Percentiles rank a stretch among this genome's conserved stretches.
Conservation (phyloP, 2,888 invertebrate species). For the Euproctis similis region DNA sequence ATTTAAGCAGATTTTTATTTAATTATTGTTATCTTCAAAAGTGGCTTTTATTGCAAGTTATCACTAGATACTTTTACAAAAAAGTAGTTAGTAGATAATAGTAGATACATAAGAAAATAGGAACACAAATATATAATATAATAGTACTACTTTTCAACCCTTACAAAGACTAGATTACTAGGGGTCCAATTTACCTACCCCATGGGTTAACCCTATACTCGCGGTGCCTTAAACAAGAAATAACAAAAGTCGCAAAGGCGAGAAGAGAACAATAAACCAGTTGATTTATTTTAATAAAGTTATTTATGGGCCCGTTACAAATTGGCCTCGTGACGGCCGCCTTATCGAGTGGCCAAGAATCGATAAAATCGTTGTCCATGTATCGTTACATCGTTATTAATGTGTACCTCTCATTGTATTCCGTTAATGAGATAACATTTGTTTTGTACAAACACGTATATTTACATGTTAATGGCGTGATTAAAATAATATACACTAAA, state of each 20-base stretch:
- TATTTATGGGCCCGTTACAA: conserved; percentile 69
- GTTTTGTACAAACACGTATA: conserved; percentile 27
- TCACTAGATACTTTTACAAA: too few species aligned
- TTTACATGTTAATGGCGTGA: conserved; percentile 9
- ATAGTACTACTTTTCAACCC: too few species aligned
- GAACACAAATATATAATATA: too few species aligned
- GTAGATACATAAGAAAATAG: too few species aligned
- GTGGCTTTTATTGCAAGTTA: too few species aligned
- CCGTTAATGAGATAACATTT: conserved; percentile 51
- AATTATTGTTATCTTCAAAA: too few species aligned
- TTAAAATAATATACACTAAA: too few species aligned
- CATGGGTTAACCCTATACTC: conserved; percentile 8
- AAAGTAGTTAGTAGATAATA: too few species aligned
- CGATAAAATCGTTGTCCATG: conserved; percentile 61
- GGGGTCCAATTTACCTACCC: too few species aligned
- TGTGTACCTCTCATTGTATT: conserved; percentile 52
- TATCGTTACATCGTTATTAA: conserved; percentile 58
- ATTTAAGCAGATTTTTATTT: too few species aligned
- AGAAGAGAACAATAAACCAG: conserved; percentile 68
- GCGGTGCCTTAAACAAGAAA: conserved; percentile 34
- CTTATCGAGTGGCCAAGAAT: conserved; percentile 57
- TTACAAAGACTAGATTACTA: too few species aligned
- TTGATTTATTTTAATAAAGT: conserved; percentile 73
- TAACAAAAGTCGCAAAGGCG: conserved; percentile 58
- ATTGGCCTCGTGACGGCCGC: conserved; percentile 61